Percentiles rank a stretch among this genome's conserved stretches.
phyloP scores from a whole-genome alignment of 2,888 invertebrate species.

The Drosophila lacicola region DNA sequence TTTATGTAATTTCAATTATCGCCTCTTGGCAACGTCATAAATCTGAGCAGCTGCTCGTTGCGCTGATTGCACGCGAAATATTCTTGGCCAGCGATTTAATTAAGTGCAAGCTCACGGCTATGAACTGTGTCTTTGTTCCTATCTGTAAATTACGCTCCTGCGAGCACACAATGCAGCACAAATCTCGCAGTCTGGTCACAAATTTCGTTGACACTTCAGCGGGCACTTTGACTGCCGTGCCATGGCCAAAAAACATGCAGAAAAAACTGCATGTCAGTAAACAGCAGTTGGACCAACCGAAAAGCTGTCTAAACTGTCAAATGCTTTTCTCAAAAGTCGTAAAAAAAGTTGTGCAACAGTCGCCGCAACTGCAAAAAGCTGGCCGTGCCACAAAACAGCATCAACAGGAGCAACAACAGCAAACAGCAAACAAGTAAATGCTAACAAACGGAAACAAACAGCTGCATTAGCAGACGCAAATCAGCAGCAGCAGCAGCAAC shows the following conservation, averaged over 20 bases:
- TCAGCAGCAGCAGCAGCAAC: slow-evolving; percentile 34
- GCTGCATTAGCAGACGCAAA: slow-evolving; percentile 74
- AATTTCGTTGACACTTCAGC: slow-evolving; percentile 57
- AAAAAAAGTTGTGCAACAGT: slow-evolving; percentile 37
- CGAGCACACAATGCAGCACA: slow-evolving; percentile 36
- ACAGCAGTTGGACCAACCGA: slow-evolving; percentile 38
- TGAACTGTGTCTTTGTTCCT: slow-evolving; percentile 40
- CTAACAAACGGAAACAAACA: slow-evolving; percentile 80
- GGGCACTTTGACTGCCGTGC: slow-evolving; percentile 48
- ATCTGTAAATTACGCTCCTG: slow-evolving; percentile 44
- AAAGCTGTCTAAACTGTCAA: slow-evolving; percentile 55
- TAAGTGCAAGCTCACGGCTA: slow-evolving; percentile 55
- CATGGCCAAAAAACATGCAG: slow-evolving; percentile 1
- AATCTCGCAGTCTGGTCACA: slow-evolving; percentile 47
- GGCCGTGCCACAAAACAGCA: slow-evolving; percentile 47
- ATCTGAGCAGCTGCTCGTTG: slow-evolving; percentile 47
- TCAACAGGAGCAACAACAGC: slow-evolving; percentile 31
- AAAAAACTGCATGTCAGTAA: slow-evolving; percentile 42
- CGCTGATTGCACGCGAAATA: slow-evolving; percentile 63
- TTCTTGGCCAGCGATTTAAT: slow-evolving; percentile 61
- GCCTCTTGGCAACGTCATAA: slow-evolving; percentile 73
- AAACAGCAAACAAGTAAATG: slow-evolving; percentile 60
- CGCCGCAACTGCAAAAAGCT: slow-evolving; percentile 45
- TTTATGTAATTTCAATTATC: slow-evolving; percentile 79
- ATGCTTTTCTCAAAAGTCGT: slow-evolving; percentile 35